Conservation (phyloP, 2,113 vertebrate species). For the Cyanoliseus patagonus region DNA sequence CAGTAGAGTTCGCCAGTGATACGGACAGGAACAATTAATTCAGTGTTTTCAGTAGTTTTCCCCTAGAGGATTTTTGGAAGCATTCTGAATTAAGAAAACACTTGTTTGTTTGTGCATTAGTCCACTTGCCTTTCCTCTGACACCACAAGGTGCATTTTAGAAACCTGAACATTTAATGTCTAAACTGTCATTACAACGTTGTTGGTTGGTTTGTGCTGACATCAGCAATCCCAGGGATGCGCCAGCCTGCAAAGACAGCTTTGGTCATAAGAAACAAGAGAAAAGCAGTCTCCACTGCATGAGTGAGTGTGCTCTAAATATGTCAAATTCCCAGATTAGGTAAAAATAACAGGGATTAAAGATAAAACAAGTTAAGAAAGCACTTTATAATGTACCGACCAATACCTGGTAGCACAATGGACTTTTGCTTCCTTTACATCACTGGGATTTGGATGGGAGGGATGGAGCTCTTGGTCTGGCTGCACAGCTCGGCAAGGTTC, state of each 20-base stretch:
- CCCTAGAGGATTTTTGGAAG: not conserved
- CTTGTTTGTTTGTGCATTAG: not conserved
- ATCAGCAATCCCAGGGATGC: not conserved
- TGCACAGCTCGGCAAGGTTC: not conserved
- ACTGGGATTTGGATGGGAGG: not conserved
- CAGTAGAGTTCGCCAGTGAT: not conserved
- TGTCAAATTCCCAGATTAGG: not conserved
- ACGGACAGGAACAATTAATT: not conserved
- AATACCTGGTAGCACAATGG: not conserved
- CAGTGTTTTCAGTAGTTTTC: not conserved
- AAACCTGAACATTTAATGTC: not conserved
- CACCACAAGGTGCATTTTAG: not conserved
- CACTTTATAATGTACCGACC: not conserved
- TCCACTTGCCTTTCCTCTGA: not conserved
- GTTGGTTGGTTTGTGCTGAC: not conserved
- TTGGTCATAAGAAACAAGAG: not conserved
- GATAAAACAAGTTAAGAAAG: not conserved
- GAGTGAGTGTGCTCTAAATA: not conserved
- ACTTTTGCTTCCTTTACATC: fast-evolving
- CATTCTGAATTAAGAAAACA: not conserved
- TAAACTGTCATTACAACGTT: not conserved
- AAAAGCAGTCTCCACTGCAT: not conserved
- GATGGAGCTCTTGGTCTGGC: not conserved
- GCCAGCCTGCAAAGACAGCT: not conserved
- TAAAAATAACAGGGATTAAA: not conserved